Conservation (phyloP, 2,797 vertebrate species). For the Melanotaenia pygmaea region DNA sequence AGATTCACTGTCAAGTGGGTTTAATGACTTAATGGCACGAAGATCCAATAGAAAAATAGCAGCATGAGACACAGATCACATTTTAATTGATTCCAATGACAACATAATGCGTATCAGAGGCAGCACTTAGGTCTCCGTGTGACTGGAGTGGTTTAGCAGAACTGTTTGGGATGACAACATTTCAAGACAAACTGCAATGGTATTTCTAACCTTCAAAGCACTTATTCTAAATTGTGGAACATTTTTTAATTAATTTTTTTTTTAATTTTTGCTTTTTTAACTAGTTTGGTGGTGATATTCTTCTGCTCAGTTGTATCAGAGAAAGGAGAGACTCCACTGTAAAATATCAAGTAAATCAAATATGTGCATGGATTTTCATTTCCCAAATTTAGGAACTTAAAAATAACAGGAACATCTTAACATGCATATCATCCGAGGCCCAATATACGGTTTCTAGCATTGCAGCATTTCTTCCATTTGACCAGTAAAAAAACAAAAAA, state of each 20-base stretch:
- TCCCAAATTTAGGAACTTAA: slow-evolving; percentile 6
- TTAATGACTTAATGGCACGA: slow-evolving; percentile 53
- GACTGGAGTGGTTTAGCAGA: slow-evolving; percentile 19
- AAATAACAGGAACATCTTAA: slow-evolving; percentile 4
- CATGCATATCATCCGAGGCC: slow-evolving; percentile 20
- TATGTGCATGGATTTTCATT: slow-evolving; percentile 17
- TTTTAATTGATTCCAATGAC: slow-evolving; percentile 62
- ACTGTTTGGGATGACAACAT: neutral
- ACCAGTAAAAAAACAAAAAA: neutral
- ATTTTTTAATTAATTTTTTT: slow-evolving; percentile 1
- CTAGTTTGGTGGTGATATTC: neutral
- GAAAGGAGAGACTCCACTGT: slow-evolving; percentile 3
- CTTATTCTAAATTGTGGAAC: slow-evolving; percentile 2
- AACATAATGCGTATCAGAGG: slow-evolving; percentile 27
- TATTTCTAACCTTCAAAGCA: slow-evolving; percentile 10
- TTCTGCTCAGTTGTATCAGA: neutral
- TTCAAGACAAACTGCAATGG: slow-evolving; percentile 10
- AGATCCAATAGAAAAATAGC: slow-evolving; percentile 42
- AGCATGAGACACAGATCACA: slow-evolving; percentile 39
- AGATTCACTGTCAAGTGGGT: slow-evolving; percentile 47
- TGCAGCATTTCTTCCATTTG: slow-evolving; percentile 3
- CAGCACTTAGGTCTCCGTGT: slow-evolving; percentile 14
- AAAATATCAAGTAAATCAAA: slow-evolving; percentile 13
- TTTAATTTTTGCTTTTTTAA: neutral
- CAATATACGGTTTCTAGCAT: slow-evolving; percentile 13